A percentile compares a stretch with the other conserved stretches of the same genome.
Conservation (phyloP, 2,888 invertebrate genomes). For the Leucophenga maculata region DNA sequence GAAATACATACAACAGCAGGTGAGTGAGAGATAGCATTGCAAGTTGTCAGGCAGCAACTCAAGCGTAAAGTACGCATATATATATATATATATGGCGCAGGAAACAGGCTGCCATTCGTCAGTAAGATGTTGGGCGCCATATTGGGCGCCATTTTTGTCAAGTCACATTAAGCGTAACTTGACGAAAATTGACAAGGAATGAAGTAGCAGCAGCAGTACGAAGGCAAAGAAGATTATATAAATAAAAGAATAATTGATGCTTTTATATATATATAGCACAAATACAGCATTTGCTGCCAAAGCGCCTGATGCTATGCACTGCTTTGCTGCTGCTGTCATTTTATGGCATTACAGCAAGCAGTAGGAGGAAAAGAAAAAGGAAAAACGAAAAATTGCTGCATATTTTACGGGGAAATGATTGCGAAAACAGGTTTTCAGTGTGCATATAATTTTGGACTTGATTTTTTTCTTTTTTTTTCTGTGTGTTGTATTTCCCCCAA, state of each 20-base stretch:
- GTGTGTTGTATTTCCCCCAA: not conserved
- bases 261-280: not conserved
- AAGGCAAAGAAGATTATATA: conserved; percentile 58
- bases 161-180: conserved; percentile 67
- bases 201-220: conserved; percentile 25
- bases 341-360: conserved; percentile 40
- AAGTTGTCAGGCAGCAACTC: conserved; percentile 44
- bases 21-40: conserved; percentile 44
- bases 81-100: not conserved
- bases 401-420: conserved; percentile 54
- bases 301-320: conserved; percentile 48
- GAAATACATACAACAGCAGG: not conserved
- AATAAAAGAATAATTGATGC: conserved; percentile 65
- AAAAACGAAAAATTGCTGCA: conserved; percentile 45
- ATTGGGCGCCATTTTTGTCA: conserved; percentile 69
- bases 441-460: conserved; percentile 42
- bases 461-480: conserved; percentile 14
- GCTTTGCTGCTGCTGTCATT: conserved; percentile 58
- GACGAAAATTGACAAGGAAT: conserved; percentile 61
- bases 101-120: not conserved
- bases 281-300: not conserved
- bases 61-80: conserved; percentile 43
- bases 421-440: conserved; percentile 43
- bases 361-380: conserved; percentile 27
- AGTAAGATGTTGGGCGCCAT: conserved; percentile 50